Percentiles rank a stretch among this genome's conserved stretches.
phyloP scores from a whole-genome alignment of 1,140 invertebrate species.

The Drosophila pruinosa region DNA sequence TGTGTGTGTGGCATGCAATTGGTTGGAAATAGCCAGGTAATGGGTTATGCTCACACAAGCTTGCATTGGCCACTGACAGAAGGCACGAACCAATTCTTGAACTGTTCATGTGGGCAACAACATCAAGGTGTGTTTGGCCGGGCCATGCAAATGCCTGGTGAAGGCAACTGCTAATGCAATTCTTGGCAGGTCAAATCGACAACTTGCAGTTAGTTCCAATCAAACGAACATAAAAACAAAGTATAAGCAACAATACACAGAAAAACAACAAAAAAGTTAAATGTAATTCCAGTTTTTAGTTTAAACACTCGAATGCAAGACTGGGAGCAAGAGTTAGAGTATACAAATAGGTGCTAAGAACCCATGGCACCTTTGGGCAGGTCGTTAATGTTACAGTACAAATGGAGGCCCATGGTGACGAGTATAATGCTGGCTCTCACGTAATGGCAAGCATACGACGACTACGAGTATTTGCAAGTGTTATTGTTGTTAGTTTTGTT shows the following conservation, averaged over 20 bases:
- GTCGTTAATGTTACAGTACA: conserved; percentile 25
- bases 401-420: conserved; percentile 9
- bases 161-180: too few species aligned
- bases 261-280: not conserved
- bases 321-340: not conserved
- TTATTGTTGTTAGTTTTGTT: conserved; percentile 8
- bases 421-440: conserved; percentile 4
- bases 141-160: conserved; percentile 24
- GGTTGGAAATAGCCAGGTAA: conserved; percentile 19
- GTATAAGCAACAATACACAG: not conserved
- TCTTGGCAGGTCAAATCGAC: not conserved
- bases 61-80: not conserved
- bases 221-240: conserved; percentile 10
- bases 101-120: conserved; percentile 7
- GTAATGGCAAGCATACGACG: conserved; percentile 12
- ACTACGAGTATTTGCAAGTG: conserved; percentile 2
- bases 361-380: conserved; percentile 35
- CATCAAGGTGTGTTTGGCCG: not conserved
- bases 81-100: not conserved
- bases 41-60: conserved; percentile 9
- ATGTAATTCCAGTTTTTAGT: conserved; percentile 14
- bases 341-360: conserved; percentile 17
- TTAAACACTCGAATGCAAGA: conserved; percentile 17
- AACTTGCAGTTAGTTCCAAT: conserved; percentile 15
- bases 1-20: conserved; percentile 23